These are phyloP conservation scores for Pogonophryne albipinna DNA, from an alignment of 2,797 vertebrate genomes.

Conservation along the genomic window DNA sequence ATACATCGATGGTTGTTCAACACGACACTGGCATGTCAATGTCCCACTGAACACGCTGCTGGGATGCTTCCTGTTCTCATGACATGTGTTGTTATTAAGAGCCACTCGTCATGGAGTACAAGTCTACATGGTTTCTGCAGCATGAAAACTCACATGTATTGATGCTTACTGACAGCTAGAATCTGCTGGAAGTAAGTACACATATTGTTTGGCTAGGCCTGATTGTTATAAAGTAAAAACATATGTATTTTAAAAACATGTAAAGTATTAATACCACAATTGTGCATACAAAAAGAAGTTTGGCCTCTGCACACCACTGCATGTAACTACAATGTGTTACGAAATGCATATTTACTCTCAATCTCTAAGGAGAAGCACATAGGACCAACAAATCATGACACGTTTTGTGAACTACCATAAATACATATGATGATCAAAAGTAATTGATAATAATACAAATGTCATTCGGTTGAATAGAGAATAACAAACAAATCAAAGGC, in stretches of 20 bases:
- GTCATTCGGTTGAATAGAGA: neutral
- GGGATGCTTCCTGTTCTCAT: neutral
- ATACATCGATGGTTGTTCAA: neutral
- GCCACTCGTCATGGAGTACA: neutral
- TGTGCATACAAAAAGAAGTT: conserved; percentile 29
- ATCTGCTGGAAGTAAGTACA: neutral
- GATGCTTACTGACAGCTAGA: neutral
- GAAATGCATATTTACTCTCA: neutral
- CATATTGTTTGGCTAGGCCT: conserved; percentile 31
- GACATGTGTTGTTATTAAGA: neutral
- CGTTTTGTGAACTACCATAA: neutral
- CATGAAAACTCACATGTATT: conserved; percentile 10
- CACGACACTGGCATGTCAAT: neutral
- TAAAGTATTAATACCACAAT: neutral
- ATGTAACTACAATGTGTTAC: neutral
- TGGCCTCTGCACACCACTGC: conserved; percentile 38
- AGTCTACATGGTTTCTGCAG: neutral
- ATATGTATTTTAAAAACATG: no score
- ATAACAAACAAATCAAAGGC: neutral
- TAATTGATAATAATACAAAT: conserved; percentile 4
- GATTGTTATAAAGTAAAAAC: conserved; percentile 39
- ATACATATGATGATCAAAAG: neutral
- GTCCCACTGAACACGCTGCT: neutral
- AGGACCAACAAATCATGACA: conserved; percentile 1
- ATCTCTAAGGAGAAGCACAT: neutral